Base-by-base conservation (phyloP, 2,797 vertebrate species). In the Ciconia nigra region DNA sequence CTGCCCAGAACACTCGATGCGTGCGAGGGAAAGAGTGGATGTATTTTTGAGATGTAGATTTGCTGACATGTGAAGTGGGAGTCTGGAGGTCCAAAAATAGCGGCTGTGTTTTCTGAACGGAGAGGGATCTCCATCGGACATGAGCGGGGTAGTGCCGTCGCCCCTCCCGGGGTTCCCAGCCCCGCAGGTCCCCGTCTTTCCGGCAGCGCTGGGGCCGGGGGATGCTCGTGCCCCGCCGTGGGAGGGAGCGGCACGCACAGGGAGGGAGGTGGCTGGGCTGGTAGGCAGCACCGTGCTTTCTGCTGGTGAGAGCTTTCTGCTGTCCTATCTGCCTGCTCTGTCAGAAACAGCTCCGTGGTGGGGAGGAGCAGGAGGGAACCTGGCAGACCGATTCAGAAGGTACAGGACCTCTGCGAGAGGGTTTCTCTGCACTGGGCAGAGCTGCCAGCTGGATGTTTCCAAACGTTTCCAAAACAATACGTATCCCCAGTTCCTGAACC, bases 61-160 rank as follows among this genome's bases (percentile, higher is more conserved):
- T 83, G 69, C 69, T 90, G 73, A 70, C 69, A 17, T 5, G 17
- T 13, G 26, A 52, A 66, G 73, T n/a, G 83, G 46, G 73, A 87
- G 87, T 33, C 46, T 66, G 87, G 52, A 54, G 63, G 52, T 39
- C 29, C 58, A 31, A 41, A 49, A 72, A 46, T 7, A 84, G 91
- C 4, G 1, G 5, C 31, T 4, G 47, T 44, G 49, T 31, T 65
- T 39, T 16, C 69, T 13, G 37, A 66, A 11, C 4, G 0, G 54
- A 65, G 79, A 51, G 91, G 72, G 47, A 55, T 42, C 58, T 57
- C 58, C 8, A 0, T n/a, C 0, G 10, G 46, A 22, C 0, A 3
- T 3, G 29, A 74, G 55, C 1, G 0, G 51, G 65, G 29, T 3
- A 29, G 24, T 2, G 17, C 55, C 6, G 1, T 11, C 4, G 0